Percentiles rank a stretch among this genome's conserved stretches.
phyloP scores from a whole-genome alignment of 2,113 vertebrate genomes.

The Corydoras maculifer region DNA sequence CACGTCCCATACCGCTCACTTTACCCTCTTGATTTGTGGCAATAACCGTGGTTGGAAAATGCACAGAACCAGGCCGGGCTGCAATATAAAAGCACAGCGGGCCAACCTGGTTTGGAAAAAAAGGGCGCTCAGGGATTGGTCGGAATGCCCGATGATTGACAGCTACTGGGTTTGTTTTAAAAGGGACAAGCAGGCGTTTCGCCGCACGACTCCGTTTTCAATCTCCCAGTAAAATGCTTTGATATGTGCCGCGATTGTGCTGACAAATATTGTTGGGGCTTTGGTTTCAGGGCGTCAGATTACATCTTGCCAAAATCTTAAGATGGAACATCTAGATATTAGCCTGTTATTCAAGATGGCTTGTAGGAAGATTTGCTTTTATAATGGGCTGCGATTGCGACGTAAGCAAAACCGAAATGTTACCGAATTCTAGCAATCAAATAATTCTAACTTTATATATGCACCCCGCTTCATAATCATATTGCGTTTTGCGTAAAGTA shows the following conservation, averaged over 20 bases:
- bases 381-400: not conserved
- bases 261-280: slow-evolving; percentile 60
- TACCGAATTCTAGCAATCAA: too few species aligned
- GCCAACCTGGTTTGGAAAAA: slow-evolving; percentile 84
- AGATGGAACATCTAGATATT: not conserved
- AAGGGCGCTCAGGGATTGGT: slow-evolving; percentile 91
- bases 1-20: slow-evolving; percentile 72
- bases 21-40: slow-evolving; percentile 86
- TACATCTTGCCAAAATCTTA: slow-evolving; percentile 26
- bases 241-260: slow-evolving; percentile 83
- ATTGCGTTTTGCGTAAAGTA: too few species aligned
- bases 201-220: slow-evolving; percentile 92
- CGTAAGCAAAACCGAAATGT: not conserved
- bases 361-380: not conserved
- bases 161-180: slow-evolving; percentile 94
- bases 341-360: not conserved
- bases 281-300: slow-evolving; percentile 54
- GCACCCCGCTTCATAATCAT: too few species aligned
- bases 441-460: too few species aligned
- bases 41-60: slow-evolving; percentile 89
- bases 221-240: slow-evolving; percentile 91
- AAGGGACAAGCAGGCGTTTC: slow-evolving; percentile 94
- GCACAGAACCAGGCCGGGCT: slow-evolving; percentile 93
- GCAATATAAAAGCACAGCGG: slow-evolving; percentile 99
- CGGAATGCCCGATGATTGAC: slow-evolving; percentile 86